phyloP scores from a whole-genome alignment of 2,113 vertebrate species.

The Microtus richardsoni region DNA sequence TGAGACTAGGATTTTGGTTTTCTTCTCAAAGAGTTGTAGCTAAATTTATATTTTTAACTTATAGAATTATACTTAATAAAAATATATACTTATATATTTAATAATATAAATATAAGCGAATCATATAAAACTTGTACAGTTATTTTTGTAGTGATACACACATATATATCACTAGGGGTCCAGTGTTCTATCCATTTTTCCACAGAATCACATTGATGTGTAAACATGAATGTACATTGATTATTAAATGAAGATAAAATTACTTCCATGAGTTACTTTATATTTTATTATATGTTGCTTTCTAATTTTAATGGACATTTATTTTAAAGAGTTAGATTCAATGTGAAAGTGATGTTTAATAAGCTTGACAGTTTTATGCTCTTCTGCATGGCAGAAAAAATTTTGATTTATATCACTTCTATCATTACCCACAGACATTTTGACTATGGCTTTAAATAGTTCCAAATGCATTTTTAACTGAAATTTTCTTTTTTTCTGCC shows the following conservation, averaged over 20 bases:
- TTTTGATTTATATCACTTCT: conserved; percentile 43
- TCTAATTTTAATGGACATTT: neutral
- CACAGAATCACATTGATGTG: neutral
- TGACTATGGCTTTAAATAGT: conserved; percentile 47
- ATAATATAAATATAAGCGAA: neutral
- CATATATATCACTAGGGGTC: neutral
- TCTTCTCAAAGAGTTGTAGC: neutral
- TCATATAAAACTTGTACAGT: neutral
- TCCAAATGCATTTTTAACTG: conserved; percentile 26
- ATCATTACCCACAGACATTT: conserved; percentile 24
- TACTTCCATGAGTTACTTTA: neutral
- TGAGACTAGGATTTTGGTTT: neutral
- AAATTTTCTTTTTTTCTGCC: conserved; percentile 56
- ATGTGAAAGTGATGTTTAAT: neutral
- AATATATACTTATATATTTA: neutral
- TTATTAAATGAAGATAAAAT: conserved; percentile 36
- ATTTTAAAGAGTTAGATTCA: neutral
- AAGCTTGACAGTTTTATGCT: neutral
- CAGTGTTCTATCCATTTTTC: neutral
- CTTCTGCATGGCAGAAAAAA: conserved; percentile 10
- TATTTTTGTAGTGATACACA: neutral
- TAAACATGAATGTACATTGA: neutral
- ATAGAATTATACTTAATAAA: neutral
- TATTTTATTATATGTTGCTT: neutral
- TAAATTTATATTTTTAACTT: neutral